phyloP scores from a whole-genome alignment of 2,888 invertebrate genomes.

The Diplazon laetatorius region DNA sequence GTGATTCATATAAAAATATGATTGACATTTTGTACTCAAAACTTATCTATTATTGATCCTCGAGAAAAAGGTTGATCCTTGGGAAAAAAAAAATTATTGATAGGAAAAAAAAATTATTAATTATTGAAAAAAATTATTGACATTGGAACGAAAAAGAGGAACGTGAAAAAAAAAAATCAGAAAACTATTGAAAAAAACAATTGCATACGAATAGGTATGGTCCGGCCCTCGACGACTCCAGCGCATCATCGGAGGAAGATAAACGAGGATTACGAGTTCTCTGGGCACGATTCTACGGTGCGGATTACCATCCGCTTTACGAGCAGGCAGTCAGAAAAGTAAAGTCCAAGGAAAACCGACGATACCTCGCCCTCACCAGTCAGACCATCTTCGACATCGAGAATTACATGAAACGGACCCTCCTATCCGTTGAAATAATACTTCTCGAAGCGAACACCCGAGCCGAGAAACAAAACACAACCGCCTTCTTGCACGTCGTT shows the following conservation, averaged over 20 bases:
- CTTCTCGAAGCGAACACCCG: conserved; percentile 86
- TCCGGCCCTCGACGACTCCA: conserved; percentile 64
- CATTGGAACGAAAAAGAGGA: too few species aligned
- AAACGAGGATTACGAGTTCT: conserved; percentile 71
- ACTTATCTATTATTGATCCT: too few species aligned
- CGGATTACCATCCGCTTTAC: conserved; percentile 76
- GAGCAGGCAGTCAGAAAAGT: conserved; percentile 72
- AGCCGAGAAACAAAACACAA: conserved; percentile 83
- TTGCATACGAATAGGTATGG: conserved; percentile 72
- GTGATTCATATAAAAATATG: too few species aligned
- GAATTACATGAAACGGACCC: conserved; percentile 79
- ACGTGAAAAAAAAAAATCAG: too few species aligned
- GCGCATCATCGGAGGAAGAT: conserved; percentile 64
- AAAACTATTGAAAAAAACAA: background rate
- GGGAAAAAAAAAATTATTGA: too few species aligned
- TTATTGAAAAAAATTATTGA: too few species aligned
- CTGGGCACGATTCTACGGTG: conserved; percentile 79
- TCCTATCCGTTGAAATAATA: conserved; percentile 84
- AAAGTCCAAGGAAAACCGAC: conserved; percentile 75
- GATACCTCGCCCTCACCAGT: conserved; percentile 74
- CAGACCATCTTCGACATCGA: conserved; percentile 79
- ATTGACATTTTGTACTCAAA: too few species aligned
- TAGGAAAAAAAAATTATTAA: too few species aligned
- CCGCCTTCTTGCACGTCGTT: conserved; percentile 87
- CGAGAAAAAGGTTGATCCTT: too few species aligned